Evolutionary conservation across 1,140 invertebrate genomes (phyloP).

Genomic region (Cydia fagiglandana): DNA sequence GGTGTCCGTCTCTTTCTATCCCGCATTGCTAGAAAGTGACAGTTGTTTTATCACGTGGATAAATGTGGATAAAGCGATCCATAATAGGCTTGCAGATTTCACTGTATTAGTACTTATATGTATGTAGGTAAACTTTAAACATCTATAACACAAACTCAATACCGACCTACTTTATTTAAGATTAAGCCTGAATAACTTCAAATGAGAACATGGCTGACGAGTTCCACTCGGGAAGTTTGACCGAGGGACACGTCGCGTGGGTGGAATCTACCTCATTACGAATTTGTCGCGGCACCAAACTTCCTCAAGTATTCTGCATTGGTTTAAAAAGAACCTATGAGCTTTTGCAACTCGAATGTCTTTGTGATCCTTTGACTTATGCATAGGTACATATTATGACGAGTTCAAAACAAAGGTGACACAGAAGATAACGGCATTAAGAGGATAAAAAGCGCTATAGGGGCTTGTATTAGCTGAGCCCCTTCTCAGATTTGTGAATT

Average conservation of each 20-base stretch:
- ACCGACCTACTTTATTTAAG: not conserved
- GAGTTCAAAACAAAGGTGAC: constrained; percentile 11
- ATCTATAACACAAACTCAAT: not conserved
- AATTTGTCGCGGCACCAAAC: constrained; percentile 21
- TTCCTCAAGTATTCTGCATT: constrained; percentile 3
- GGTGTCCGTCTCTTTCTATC: too few species aligned
- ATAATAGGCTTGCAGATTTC: too few species aligned
- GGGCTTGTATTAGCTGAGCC: too few species aligned
- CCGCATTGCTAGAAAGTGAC: too few species aligned
- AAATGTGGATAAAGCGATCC: too few species aligned
- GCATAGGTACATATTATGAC: not conserved
- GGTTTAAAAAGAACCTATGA: not conserved
- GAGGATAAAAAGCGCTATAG: too few species aligned
- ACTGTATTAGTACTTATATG: too few species aligned
- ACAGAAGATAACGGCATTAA: not conserved
- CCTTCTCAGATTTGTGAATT: too few species aligned
- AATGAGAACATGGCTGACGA: constrained; percentile 23
- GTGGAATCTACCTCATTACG: constrained; percentile 29
- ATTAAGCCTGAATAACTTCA: constrained; percentile 4
- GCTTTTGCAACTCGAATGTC: not conserved
- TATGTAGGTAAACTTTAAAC: not conserved
- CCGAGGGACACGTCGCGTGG: constrained; percentile 29
- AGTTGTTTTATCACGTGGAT: too few species aligned
- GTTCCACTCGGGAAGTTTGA: constrained; percentile 20
- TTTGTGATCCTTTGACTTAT: not conserved